A percentile compares a stretch with the other conserved stretches of the same genome.
Conservation (phyloP, 23 tunicate genomes). For the Botrylloides violaceus region DNA sequence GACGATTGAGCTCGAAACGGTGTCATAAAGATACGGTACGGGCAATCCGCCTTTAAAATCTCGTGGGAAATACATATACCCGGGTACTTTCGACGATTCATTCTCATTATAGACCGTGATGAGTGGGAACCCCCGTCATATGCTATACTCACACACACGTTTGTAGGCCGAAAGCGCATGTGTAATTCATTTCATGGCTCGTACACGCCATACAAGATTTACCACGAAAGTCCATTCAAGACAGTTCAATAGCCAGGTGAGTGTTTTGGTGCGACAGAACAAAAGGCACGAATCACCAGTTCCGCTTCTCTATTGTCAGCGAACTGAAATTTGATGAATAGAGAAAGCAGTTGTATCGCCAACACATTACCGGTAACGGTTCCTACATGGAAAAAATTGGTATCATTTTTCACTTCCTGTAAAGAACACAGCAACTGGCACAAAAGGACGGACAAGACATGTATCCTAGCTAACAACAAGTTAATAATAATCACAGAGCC, state of each 20-base stretch:
- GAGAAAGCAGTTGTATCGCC: not conserved
- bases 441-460: not conserved
- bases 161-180: no score
- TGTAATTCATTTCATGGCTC: no score
- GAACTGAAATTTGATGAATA: not conserved
- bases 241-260: not conserved
- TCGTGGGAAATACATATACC: no score
- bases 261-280: not conserved
- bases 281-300: not conserved
- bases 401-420: not conserved
- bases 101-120: no score
- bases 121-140: no score
- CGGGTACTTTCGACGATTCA: no score
- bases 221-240: no score
- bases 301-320: not conserved
- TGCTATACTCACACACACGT: no score
- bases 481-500: not conserved
- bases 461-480: not conserved
- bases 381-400: not conserved
- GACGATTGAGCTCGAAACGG: no score
- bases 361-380: not conserved
- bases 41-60: no score
- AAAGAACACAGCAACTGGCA: not conserved
- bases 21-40: no score
- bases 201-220: no score